Conservation (phyloP, 2,113 vertebrate genomes). For the Pagrus major region DNA sequence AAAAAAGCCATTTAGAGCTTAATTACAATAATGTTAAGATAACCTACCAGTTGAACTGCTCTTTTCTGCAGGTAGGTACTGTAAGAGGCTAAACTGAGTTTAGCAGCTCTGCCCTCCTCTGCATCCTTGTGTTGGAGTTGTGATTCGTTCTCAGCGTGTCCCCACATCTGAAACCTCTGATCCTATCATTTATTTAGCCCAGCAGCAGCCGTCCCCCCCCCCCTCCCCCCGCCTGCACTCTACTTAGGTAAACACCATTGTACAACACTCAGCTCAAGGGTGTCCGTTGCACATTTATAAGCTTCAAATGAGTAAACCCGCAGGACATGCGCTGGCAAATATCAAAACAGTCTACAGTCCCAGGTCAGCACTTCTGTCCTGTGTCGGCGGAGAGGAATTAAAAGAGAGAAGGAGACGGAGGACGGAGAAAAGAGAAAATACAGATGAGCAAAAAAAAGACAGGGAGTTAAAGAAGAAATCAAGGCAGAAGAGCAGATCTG, state of each 20-base stretch:
- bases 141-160: slow-evolving; percentile 34
- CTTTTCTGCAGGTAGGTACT: not conserved
- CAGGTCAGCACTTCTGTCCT: slow-evolving; percentile 37
- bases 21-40: not conserved
- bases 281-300: slow-evolving; percentile 59
- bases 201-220: no score
- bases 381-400: slow-evolving; percentile 15
- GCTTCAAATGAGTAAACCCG: slow-evolving; percentile 57
- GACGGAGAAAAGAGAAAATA: not conserved
- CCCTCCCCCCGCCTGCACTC: slow-evolving; percentile 1
- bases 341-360: slow-evolving; percentile 45
- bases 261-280: slow-evolving; percentile 56
- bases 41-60: no score
- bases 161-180: slow-evolving; percentile 44
- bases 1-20: not conserved
- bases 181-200: slow-evolving; percentile 50
- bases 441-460: not conserved
- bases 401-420: not conserved
- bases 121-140: slow-evolving; percentile 4
- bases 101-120: slow-evolving; percentile 12
- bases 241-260: slow-evolving; percentile 53
- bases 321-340: slow-evolving; percentile 32
- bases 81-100: slow-evolving; percentile 14
- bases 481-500: slow-evolving; percentile 40
- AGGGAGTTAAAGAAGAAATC: not conserved